Conservation (phyloP, 2,888 invertebrate genomes). For the Vesta saturnalis region DNA sequence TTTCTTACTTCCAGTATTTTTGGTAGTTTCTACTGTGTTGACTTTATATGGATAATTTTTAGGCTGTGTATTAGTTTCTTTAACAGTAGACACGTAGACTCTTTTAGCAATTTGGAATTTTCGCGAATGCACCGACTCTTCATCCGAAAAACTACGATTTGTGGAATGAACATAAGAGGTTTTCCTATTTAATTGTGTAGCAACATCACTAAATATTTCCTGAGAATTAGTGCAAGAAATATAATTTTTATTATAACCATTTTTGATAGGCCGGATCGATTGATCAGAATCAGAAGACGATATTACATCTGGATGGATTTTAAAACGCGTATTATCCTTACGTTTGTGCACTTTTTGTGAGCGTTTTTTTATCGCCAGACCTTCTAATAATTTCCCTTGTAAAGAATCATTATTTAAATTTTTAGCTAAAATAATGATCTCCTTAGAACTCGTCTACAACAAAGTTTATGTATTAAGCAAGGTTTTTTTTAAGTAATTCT, state of each 20-base stretch:
- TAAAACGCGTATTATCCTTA: constrained; percentile 21
- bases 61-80: too few species aligned
- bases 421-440: constrained; percentile 23
- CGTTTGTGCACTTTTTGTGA: background rate
- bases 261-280: constrained; percentile 1
- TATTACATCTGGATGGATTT: constrained; percentile 29
- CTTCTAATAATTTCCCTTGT: constrained; percentile 15
- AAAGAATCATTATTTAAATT: constrained; percentile 9
- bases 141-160: too few species aligned
- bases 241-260: constrained; percentile 7
- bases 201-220: background rate
- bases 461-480: background rate
- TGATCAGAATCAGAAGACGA: constrained; percentile 20
- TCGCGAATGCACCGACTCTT: too few species aligned
- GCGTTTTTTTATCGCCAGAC: background rate
- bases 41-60: too few species aligned
- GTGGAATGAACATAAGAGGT: too few species aligned
- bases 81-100: too few species aligned
- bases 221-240: background rate
- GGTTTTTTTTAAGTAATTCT: background rate
- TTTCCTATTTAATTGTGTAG: too few species aligned
- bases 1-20: too few species aligned
- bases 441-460: constrained; percentile 20
- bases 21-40: too few species aligned
- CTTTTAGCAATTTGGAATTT: too few species aligned